phyloP scores from a whole-genome alignment of 2,888 invertebrate species.

The Thymelicus sylvestris region DNA sequence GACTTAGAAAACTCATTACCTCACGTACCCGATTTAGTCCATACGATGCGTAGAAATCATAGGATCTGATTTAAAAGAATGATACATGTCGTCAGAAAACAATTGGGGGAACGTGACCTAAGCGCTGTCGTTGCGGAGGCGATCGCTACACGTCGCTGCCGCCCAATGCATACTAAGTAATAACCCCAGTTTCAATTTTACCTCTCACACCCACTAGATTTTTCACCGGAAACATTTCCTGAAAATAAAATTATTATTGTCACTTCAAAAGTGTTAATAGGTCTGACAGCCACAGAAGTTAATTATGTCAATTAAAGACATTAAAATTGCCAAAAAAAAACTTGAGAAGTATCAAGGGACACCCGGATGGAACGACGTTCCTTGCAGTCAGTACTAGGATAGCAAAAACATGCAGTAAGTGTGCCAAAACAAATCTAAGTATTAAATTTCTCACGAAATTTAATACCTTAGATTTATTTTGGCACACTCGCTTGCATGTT shows the following conservation, averaged over 20 bases:
- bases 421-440: too few relatives aligned
- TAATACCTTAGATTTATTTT: too few relatives aligned
- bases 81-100: constrained; percentile 84
- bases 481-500: too few relatives aligned
- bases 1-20: constrained; percentile 59
- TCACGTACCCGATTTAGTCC: constrained; percentile 54
- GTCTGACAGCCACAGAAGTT: too few relatives aligned
- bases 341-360: too few relatives aligned
- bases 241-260: constrained; percentile 22
- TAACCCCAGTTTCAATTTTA: constrained; percentile 78
- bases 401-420: too few relatives aligned
- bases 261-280: not conserved
- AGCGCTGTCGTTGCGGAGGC: constrained; percentile 66
- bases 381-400: too few relatives aligned
- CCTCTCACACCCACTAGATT: constrained; percentile 57
- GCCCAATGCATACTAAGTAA: constrained; percentile 83
- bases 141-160: constrained; percentile 72
- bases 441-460: too few relatives aligned
- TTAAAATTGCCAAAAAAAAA: too few relatives aligned
- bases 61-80: constrained; percentile 80
- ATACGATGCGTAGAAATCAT: constrained; percentile 70
- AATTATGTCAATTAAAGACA: too few relatives aligned
- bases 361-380: too few relatives aligned
- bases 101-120: constrained; percentile 81
- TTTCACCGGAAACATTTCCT: constrained; percentile 50